Base-by-base conservation (phyloP, 1,140 invertebrate genomes). In the Neodiprion lecontei region DNA sequence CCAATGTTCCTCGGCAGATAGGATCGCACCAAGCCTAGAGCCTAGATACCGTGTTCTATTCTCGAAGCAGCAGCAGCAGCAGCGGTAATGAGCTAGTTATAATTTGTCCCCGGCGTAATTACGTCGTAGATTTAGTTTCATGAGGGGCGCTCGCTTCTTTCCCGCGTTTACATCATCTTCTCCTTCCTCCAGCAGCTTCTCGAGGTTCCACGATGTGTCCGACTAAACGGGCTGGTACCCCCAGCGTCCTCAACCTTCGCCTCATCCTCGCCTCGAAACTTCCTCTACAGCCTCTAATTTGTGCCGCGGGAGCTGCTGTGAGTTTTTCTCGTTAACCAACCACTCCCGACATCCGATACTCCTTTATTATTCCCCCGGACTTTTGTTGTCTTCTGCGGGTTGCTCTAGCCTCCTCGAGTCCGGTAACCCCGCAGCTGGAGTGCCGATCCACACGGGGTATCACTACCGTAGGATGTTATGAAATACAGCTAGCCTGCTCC, bases 121-220 rank as follows among this genome's bases (percentile, higher is more conserved):
- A 61, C 53, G 11, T 61, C 53, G 53, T 61, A 61, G 53, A 70
- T 70, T 70, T 47, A 48, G 47, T 70, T 48, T 49, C 40, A n/a
- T 48, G 69, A 49, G 17, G 69, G 69, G 48, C 11, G 69, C 40
- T 11, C 21, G 69, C 17, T 69, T 40, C 17, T 10, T 21, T 14
- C 10, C 67, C 21, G 9, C 69, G 8, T 28, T 48, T 70, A n/a
- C 69, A 48, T n/a, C 40, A 70, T 48, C 17, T 49, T 40, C 28
- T 40, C 28, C n/a, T 61, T 40, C 28, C 5, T 40, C 28, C 1
- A 40, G 28, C 28, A 40, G 28, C 28, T 40, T 5, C 28, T 40
- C 28, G 28, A 40, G 28, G 28, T 40, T 40, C 28, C 28, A 40
- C 28, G 28, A 40, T 40, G 28, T 40, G 28, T 40, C 5, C 28